Evolutionary conservation across 2,113 vertebrate species (phyloP), one percentile per base, ranked within the genome.

Genomic region (Bambusicola thoracicus): DNA sequence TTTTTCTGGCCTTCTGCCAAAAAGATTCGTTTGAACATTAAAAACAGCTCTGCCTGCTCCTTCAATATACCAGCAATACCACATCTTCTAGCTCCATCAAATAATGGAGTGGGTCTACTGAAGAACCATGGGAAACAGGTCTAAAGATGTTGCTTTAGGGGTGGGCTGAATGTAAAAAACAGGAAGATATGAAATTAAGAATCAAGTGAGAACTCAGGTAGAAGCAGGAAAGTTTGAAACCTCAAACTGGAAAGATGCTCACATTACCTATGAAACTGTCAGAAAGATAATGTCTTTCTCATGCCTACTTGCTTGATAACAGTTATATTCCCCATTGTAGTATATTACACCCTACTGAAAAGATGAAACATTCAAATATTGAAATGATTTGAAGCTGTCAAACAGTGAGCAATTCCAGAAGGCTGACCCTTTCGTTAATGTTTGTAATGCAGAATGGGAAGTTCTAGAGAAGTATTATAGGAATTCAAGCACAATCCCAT

Each of bases 1-100:
- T 91, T 89, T 87, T 73, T 58, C 73, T 95, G 96, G 89, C 63
- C 29, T 90, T 95, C 77, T 90, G 92, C 92, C 92, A 93, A 74
- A 78, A 40, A 92, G 82, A 90, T 82, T 95, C 94, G 66, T 66
- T 92, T 89, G 94, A 88, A 85, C 75, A 40, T 88, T 63, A 94
- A 90, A 95, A 89, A 17, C 67, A 63, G 38, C 32, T 77, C 81
- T 63, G 41, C 56, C 91, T 66, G 11, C 38, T 81, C 10, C 41
- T 92, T 78, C 38, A 66, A 13, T 92, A 87, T 46, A 80, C 41
- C 49, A 90, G 34, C 53, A 74, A 75, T 80, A 58, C 20, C 72
- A 78, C 74, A 91, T 79, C 29, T 86, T 69, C 38, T 49, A 80
- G 34, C 49, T 76, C 32, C 84, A 70, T 10, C 22, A 84, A 58